Evolutionary conservation across 2,113 vertebrate genomes (phyloP), one percentile per base, ranked within the genome.

Genomic region (Ctenomys sociabilis): DNA sequence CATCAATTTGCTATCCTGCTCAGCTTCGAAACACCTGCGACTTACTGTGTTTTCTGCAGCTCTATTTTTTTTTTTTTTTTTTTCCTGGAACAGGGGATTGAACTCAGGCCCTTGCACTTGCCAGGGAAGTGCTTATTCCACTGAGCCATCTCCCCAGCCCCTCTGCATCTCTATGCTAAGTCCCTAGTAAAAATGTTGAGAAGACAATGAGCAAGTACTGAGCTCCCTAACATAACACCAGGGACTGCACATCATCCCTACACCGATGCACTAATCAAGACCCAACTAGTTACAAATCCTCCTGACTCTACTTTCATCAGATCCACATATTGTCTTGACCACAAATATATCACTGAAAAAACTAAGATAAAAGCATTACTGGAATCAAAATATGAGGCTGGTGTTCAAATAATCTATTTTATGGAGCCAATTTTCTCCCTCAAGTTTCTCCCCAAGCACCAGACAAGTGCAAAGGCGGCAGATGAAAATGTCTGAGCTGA

Each of bases 211-310:
- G 72, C 72, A 83, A 91, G 72, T 22, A n/a, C 82, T 13, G 72
- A 93, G 91, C n/a, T 17, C 24, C 17, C 5, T 22, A 80, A n/a
- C 32, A 0, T n/a, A 83, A 91, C 37, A 82, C 30, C 12, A 21
- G 70, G 84, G 77, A 57, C 43, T 4, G 28, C 22, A 28, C 52
- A 68, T 78, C 92, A 35, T 82, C 37, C 80, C 57, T 26, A 95
- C 70, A 87, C 78, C 3, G 28, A 85, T 4, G 2, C 16, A 28
- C 49, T 90, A 28, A 95, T 85, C 93, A 72, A 93, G 75, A 89
- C 83, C 64, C 57, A 78, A 91, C 68, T 45, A 35, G 72, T 83
- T 91, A 94, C 93, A 94, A 90, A 95, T 91, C 85, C 86, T 81
- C 68, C 52, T 40, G 43, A 81, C 73, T 88, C 85, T 30, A n/a